These are phyloP conservation scores for Neolamprologus modestus DNA, from an alignment of 2,113 vertebrate genomes.

Conservation along the genomic window DNA sequence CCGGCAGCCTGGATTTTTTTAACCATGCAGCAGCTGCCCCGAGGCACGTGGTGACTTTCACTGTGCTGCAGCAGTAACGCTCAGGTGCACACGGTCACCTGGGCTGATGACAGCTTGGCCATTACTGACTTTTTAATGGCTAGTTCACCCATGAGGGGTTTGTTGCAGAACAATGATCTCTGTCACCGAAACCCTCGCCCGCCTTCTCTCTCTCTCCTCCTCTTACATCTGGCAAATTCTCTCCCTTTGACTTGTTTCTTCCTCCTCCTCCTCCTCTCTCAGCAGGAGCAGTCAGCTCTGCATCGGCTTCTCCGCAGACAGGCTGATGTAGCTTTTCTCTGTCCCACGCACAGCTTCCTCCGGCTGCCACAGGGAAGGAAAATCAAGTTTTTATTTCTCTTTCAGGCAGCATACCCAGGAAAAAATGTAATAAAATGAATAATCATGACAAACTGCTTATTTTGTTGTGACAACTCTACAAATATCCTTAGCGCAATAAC, in stretches of 20 bases:
- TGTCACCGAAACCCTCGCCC: not conserved
- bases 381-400: not conserved
- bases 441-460: not conserved
- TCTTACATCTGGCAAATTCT: not conserved
- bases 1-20: not conserved
- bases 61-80: not conserved
- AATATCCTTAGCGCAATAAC: not conserved
- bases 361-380: not conserved
- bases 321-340: not conserved
- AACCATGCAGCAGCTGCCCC: not conserved
- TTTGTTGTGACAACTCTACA: not conserved
- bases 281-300: not conserved
- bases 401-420: not conserved
- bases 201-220: not conserved
- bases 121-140: slow-evolving; percentile 1
- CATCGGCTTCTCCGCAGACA: not conserved
- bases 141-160: not conserved
- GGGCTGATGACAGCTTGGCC: slow-evolving; percentile 12
- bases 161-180: slow-evolving; percentile 27
- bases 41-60: not conserved
- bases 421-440: not conserved
- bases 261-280: not conserved
- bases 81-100: slow-evolving; percentile 24
- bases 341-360: not conserved
- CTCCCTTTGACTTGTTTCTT: not conserved